phyloP scores from a whole-genome alignment of 2,113 vertebrate species.

The Spea multiplicata region DNA sequence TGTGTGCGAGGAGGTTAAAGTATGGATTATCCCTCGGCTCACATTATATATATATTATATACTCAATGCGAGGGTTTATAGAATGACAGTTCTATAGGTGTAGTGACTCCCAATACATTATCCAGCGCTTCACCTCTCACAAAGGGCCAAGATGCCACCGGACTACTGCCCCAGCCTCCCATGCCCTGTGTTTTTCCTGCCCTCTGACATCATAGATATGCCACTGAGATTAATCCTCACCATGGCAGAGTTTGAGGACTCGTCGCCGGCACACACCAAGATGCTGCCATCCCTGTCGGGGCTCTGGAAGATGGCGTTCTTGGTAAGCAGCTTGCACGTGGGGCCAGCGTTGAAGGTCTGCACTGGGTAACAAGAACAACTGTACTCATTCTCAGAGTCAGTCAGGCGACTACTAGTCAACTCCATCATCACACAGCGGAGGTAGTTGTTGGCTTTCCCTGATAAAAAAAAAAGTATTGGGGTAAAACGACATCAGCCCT shows the following conservation, averaged over 20 bases:
- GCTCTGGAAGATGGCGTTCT: slow-evolving; percentile 86
- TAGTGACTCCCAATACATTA: not conserved
- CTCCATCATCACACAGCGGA: slow-evolving; percentile 87
- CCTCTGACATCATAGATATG: too few species aligned
- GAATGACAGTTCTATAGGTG: not conserved
- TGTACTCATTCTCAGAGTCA: slow-evolving; percentile 62
- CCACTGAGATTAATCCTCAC: slow-evolving; percentile 58
- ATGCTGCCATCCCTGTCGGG: slow-evolving; percentile 70
- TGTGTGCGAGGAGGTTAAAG: too few species aligned
- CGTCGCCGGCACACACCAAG: slow-evolving; percentile 89
- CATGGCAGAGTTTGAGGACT: slow-evolving; percentile 87
- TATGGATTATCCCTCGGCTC: too few species aligned
- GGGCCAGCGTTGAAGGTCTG: slow-evolving; percentile 86
- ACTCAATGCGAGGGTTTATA: slow-evolving; percentile 14
- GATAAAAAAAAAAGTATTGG: not conserved
- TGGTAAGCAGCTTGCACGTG: slow-evolving; percentile 89
- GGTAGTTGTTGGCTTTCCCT: slow-evolving; percentile 78
- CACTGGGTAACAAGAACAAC: slow-evolving; percentile 77
- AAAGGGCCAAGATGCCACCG: too few species aligned
- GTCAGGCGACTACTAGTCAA: slow-evolving; percentile 69
- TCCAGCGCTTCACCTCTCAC: too few species aligned
- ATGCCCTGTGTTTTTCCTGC: too few species aligned
- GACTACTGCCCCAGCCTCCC: too few species aligned
- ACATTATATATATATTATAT: too few species aligned
- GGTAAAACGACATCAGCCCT: too few species aligned